Evolutionary conservation across 2,888 invertebrate species (phyloP), one percentile per base, ranked within the genome.

Genomic region (Aproaerema taeniolella): DNA sequence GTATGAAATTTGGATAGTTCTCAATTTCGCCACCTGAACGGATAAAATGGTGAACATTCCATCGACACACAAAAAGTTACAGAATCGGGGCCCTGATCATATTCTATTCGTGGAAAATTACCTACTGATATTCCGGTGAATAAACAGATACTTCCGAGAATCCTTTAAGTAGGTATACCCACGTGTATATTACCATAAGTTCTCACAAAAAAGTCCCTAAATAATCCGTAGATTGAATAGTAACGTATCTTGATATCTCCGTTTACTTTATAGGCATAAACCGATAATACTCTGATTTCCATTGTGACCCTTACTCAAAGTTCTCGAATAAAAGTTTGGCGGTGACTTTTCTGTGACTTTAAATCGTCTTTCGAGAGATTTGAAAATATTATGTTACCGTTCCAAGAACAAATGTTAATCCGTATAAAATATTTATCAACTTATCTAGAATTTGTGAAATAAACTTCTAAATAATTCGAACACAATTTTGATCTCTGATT

Each of bases 231-330:
- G 31, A 31, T 31, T 31, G 9, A n/a, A 20, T 24, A 12, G 11
- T 33, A 2, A 7, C 8, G 14, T 12, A 30, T 29, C 17, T 0
- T 12, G 30, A 12, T 17, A 30, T 9, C 10, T 4, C n/a, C 29
- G 34, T 20, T 31, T 36, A 29, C 26, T 41, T 41, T 36, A 41
- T 39, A 16, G 38, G 34, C 20, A 41, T 41, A 45, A 45, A 38
- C 38, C 30, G 41, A 41, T 41, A 41, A 45, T 30, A 32, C 43
- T 31, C 12, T 34, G 26, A 41, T 44, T 44, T 44, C 40, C 38
- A 38, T 44, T 34, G 16, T 25, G 28, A 12, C 33, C 12, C 30
- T 16, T 34, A 24, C 30, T 31, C 20, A 17, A 37, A 36, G n/a
- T n/a, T 26, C 10, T 4, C 5, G 3, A n/a, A 26, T 26, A 26